Conservation (phyloP, 2,888 invertebrate species). For the Perithous albicinctus region DNA sequence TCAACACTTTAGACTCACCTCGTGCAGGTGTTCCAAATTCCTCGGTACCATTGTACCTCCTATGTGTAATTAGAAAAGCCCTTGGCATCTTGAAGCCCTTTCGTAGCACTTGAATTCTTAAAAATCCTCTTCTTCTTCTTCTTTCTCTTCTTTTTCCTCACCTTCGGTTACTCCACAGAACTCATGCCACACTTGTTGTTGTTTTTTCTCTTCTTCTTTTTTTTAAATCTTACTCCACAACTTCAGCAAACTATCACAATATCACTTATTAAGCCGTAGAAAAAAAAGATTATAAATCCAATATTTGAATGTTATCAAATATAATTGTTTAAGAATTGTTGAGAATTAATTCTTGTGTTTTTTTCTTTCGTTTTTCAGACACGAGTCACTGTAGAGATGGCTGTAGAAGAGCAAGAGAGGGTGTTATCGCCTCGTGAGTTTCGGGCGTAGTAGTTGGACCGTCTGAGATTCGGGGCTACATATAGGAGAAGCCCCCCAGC, state of each 20-base stretch:
- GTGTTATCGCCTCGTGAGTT: slow-evolving; percentile 80
- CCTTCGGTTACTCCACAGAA: slow-evolving; percentile 60
- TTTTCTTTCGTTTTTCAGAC: background rate
- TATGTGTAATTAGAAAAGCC: slow-evolving; percentile 88
- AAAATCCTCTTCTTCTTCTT: slow-evolving; percentile 11
- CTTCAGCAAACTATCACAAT: slow-evolving; percentile 45
- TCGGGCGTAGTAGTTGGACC: slow-evolving; percentile 83
- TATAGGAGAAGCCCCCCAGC: slow-evolving; percentile 82
- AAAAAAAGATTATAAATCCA: background rate
- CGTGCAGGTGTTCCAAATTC: slow-evolving; percentile 78
- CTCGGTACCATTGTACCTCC: slow-evolving; percentile 85
- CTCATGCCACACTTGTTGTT: slow-evolving; percentile 62
- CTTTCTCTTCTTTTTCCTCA: slow-evolving; percentile 35
- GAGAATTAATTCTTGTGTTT: background rate
- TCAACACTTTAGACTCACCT: slow-evolving; percentile 74
- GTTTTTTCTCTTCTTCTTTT: too few relatives aligned
- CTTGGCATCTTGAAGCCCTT: slow-evolving; percentile 86
- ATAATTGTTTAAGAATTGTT: background rate
- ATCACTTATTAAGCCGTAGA: slow-evolving; percentile 39
- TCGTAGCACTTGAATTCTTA: slow-evolving; percentile 11
- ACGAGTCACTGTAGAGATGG: background rate
- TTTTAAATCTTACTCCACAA: slow-evolving; percentile 43
- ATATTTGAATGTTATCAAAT: background rate
- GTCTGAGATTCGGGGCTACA: slow-evolving; percentile 83
- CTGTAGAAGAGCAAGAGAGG: slow-evolving; percentile 48